Base-by-base conservation (phyloP, 2,113 vertebrate genomes). In the Zosterops pallidus region DNA sequence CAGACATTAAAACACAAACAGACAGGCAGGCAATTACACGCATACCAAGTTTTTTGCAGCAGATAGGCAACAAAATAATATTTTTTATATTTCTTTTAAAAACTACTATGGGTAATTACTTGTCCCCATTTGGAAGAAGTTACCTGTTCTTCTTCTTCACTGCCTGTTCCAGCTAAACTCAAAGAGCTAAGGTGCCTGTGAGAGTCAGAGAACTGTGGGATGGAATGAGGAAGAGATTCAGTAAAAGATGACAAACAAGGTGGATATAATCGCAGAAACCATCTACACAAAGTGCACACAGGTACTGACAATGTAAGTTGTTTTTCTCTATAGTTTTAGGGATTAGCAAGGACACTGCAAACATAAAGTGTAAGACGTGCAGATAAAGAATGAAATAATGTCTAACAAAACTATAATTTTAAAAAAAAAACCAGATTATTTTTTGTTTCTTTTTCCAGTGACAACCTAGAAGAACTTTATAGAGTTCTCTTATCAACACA, bases 71-170 rank as follows among this genome's bases (percentile, higher is more conserved):
- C 29, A 91, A 86, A 72, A 24, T 53, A 79, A 9, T 77, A 56
- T 68, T 89, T 47, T 86, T 75, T 18, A 23, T 11, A 83, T 81
- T 86, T 89, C 9, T 80, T 91, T 79, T 41, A 52, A 90, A 83
- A 47, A 65, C 7, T n/a, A 71, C 37, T 69, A 47, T 26, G 55
- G 17, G 26, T 57, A 81, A 72, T 87, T 86, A 75, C 28, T 92
- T 57, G 39, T 41, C 86, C 72, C 81, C 29, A 86, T 41, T 92
- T 93, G 63, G 53, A 87, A 94, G 86, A 96, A 91, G 83, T 96
- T 95, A 97, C 98, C 97, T 98, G 98, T 94, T 98, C 97, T 94
- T 98, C 98, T 96, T 98, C 98, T 97, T 98, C 97, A 92, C 98
- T 97, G 88, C 98, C 96, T 80, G 97, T 98, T 95, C 97, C 97